Percentiles rank a stretch among this genome's conserved stretches.
phyloP scores from a whole-genome alignment of 2,888 invertebrate species.

The Hedya salicella region DNA sequence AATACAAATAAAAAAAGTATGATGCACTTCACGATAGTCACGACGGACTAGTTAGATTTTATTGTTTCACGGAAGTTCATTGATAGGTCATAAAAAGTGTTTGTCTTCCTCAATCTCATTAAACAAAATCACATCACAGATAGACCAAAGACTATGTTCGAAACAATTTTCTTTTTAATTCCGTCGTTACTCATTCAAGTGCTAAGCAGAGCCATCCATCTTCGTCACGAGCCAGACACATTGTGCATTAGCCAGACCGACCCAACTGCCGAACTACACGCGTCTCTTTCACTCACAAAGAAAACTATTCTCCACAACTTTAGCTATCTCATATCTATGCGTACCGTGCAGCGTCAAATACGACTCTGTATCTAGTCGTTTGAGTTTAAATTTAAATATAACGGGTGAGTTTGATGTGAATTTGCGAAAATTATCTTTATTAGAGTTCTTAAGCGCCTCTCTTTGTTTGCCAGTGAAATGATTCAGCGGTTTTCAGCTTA shows the following conservation, averaged over 20 bases:
- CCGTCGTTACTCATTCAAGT: constrained; percentile 65
- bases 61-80: too few relatives aligned
- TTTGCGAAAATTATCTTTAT: constrained; percentile 4
- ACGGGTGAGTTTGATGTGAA: background rate
- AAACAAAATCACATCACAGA: constrained; percentile 27
- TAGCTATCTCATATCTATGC: background rate
- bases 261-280: constrained; percentile 53
- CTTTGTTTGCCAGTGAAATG: constrained; percentile 70
- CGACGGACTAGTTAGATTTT: too few relatives aligned
- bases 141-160: constrained; percentile 32
- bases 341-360: background rate
- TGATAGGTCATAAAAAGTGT: background rate
- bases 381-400: background rate
- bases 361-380: background rate
- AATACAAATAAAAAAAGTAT: too few relatives aligned
- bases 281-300: constrained; percentile 60
- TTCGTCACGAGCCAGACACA: constrained; percentile 76
- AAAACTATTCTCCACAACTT: constrained; percentile 45
- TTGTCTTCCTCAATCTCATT: background rate
- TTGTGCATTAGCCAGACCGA: constrained; percentile 72
- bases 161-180: constrained; percentile 54
- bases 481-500: constrained; percentile 68
- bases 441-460: constrained; percentile 55
- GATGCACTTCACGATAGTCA: too few relatives aligned
- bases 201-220: constrained; percentile 76